Conservation (phyloP, 2,888 invertebrate species). For the Cacoxenus indagator region DNA sequence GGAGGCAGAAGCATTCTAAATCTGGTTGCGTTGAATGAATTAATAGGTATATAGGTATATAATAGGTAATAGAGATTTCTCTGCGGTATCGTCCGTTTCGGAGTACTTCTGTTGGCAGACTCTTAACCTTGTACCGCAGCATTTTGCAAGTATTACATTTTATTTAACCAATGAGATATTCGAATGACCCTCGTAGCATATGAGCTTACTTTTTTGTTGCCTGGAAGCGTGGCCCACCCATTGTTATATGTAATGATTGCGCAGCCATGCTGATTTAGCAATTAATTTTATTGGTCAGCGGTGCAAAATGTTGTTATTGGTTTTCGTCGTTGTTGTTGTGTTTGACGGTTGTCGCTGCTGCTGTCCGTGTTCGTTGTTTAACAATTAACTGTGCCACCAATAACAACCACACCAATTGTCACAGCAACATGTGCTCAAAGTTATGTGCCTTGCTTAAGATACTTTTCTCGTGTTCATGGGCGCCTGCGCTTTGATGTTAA, state of each 20-base stretch:
- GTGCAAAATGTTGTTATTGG: constrained; percentile 29
- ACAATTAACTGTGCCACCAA: constrained; percentile 27
- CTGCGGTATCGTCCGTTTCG: no score
- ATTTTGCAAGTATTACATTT: no score
- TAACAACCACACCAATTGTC: constrained; percentile 30
- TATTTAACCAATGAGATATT: no score
- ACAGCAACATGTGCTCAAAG: constrained; percentile 46
- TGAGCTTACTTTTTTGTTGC: not conserved
- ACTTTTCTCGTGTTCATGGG: constrained; percentile 23
- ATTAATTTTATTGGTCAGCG: constrained; percentile 53
- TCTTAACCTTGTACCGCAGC: no score
- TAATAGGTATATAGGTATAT: no score
- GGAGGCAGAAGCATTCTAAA: no score
- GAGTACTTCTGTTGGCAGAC: no score
- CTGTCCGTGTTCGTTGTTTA: not conserved
- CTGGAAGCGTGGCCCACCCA: constrained; percentile 51
- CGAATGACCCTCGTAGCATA: not conserved
- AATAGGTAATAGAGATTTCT: no score
- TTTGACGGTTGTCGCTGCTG: not conserved
- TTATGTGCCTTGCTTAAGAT: constrained; percentile 25
- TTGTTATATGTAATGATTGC: constrained; percentile 62
- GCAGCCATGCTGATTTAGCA: constrained; percentile 56
- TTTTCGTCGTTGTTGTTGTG: not conserved
- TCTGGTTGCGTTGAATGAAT: no score
- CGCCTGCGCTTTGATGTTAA: constrained; percentile 43